phyloP scores from a whole-genome alignment of 2,113 vertebrate genomes.

The Elaphurus davidianus region DNA sequence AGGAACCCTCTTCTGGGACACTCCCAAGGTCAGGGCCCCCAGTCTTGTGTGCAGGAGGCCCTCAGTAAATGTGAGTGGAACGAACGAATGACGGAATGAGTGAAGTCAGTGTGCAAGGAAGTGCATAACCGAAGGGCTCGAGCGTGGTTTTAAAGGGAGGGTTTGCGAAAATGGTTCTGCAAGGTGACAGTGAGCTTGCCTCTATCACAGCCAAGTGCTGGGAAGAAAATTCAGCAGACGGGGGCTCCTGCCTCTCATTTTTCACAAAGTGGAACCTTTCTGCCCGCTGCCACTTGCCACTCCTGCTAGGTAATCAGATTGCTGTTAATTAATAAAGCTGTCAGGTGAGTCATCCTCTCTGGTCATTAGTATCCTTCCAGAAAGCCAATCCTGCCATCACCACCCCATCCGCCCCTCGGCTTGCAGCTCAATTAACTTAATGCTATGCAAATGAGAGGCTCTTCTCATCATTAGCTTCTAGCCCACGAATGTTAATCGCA shows the following conservation, averaged over 20 bases:
- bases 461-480: slow-evolving; percentile 91
- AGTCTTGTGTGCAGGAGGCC: fast-evolving
- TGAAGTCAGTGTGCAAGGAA: fast-evolving
- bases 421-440: slow-evolving; percentile 96
- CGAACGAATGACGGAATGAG: fast-evolving
- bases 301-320: slow-evolving; percentile 90
- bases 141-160: not conserved
- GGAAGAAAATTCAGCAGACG: not conserved
- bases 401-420: slow-evolving; percentile 82
- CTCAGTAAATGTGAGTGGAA: not conserved
- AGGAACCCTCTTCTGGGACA: no score
- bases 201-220: slow-evolving; percentile 16
- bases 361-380: slow-evolving; percentile 91
- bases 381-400: slow-evolving; percentile 89
- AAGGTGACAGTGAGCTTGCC: not conserved
- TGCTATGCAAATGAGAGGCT: slow-evolving; percentile 96
- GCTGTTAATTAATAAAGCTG: slow-evolving; percentile 97
- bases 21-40: not conserved
- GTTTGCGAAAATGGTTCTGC: not conserved
- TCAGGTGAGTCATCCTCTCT: slow-evolving; percentile 90
- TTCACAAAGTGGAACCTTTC: not conserved
- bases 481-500: slow-evolving; percentile 90
- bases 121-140: fast-evolving
- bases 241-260: slow-evolving; percentile 43
- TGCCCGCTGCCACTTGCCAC: slow-evolving; percentile 69